Conservation (phyloP, 2,797 vertebrate genomes). For the Coilia nasus region DNA sequence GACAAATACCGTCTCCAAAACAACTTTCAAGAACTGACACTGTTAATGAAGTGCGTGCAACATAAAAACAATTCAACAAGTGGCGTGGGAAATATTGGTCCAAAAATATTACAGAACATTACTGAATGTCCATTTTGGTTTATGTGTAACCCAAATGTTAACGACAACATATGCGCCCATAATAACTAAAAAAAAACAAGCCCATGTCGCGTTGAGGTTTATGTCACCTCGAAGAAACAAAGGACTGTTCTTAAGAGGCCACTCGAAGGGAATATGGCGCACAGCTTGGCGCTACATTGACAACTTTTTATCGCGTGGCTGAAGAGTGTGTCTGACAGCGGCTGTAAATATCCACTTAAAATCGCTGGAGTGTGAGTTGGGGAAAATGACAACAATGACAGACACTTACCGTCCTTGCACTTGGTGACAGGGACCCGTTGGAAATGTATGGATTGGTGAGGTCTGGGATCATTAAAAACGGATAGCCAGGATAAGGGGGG, state of each 20-base stretch:
- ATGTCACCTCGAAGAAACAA: conserved; percentile 24
- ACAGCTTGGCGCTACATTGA: conserved; percentile 25
- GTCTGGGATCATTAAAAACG: conserved; percentile 93
- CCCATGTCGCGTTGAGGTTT: conserved; percentile 5
- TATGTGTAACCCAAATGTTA: background rate
- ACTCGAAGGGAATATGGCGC: conserved; percentile 43
- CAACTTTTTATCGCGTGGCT: conserved; percentile 37
- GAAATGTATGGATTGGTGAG: conserved; percentile 81
- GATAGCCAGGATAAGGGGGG: conserved; percentile 83
- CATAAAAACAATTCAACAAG: conserved; percentile 2
- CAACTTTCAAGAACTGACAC: background rate
- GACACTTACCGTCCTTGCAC: conserved; percentile 82
- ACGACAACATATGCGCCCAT: background rate
- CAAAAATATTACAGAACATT: background rate
- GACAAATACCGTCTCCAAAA: background rate
- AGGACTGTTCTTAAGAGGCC: conserved; percentile 14
- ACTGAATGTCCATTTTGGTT: background rate
- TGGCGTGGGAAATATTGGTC: background rate
- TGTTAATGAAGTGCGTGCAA: background rate
- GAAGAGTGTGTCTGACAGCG: conserved; percentile 29
- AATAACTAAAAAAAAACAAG: conserved; percentile 6
- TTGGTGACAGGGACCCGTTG: conserved; percentile 80
- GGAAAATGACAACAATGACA: conserved; percentile 8
- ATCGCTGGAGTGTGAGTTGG: background rate
- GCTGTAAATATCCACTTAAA: conserved; percentile 29